Evolutionary conservation across 2,888 invertebrate genomes (phyloP), one percentile per base, ranked within the genome.

Genomic region (Nasonovia ribisnigri): DNA sequence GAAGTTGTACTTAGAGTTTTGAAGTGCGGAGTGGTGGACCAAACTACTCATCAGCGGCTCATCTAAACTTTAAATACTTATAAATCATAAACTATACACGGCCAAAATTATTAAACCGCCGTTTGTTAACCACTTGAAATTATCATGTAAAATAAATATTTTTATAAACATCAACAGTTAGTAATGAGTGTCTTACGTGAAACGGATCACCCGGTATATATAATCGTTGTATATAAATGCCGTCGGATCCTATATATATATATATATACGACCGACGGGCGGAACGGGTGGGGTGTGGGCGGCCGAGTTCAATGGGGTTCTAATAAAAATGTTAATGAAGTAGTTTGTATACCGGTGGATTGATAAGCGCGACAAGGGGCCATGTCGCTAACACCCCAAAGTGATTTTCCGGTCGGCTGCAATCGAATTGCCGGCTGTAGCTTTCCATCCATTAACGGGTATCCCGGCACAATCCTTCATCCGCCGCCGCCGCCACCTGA

Each of bases 261-360:
- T 57, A 54, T 57, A 57, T 77, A 36, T 36, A 36, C 24, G n/a
- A 26, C 11, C 2, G 84, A 91, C 67, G 29, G 51, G 42, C 20
- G 88, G 54, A 13, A 57, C 6, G 46, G 86, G 1, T 46, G 46
- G 57, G 26, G 54, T 8, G 51, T 43, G 36, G 84, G 57, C 11
- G 29, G 60, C 42, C 29, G 67, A 42, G 86, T 93, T 93, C 93
- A 93, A 93, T 93, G 93, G 93, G 93, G 93, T 93, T 93, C 93
- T 93, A 93, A 93, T 93, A 93, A 93, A 93, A 93, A 93, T 93
- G 93, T 93, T 93, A 93, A 93, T 93, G 93, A 93, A 93, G 90
- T 93, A 93, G 93, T 93, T 90, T 90, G 90, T 93, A 92, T 92
- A 93, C 90, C 84, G 93, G 86, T 51, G 93, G 93, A 93, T 93